Evolutionary conservation across 30 jellyfish, hydroid and myxozoan species (phyloP), one percentile per base, ranked within the genome.

Genomic region (Clytia hemisphaerica): DNA sequence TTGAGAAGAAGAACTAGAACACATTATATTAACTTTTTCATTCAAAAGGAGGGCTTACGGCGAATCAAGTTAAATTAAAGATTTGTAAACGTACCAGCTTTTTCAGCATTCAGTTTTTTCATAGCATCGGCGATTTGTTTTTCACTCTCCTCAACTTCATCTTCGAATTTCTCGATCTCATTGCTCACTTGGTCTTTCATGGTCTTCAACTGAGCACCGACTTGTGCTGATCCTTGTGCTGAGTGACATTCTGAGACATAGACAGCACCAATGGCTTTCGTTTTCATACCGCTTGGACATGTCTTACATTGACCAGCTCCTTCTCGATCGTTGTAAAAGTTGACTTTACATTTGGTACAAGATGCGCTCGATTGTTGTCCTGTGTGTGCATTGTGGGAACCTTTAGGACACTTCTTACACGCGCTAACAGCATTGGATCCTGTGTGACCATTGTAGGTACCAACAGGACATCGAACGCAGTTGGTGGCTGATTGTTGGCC

Each of bases 331-430:
- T 40, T 40, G n/a, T 40, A 40, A n/a, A n/a, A 7, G n/a, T n/a
- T n/a, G n/a, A 40, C n/a, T 40, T 10, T 10, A 40, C 53, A 40
- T 40, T 7, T 40, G 10, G 10, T 9, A 46, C 60, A 46, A 4
- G 5, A n/a, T 46, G 3, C 25, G 9, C 60, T n/a, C 3, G 9
- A n/a, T 46, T 9, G 18, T 46, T 46, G 60, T 9, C 60, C 60
- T 27, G 10, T 46, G 10, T 30, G 18, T 46, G 3, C 6, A 46
- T 9, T 9, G 10, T 46, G 24, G 18, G 60, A 46, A 30, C 60
- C 60, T n/a, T n/a, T 46, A 4, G 60, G 60, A 46, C 60, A 46
- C 25, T 46, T 46, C 25, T 46, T 46, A 46, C 60, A 46, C 19
- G 60, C 60, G 9, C 19, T 9, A n/a, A 2, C 60, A 4, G 60